Evolutionary conservation across 2,113 vertebrate species (phyloP), one percentile per base, ranked within the genome.

Genomic region (Chionomys nivalis): DNA sequence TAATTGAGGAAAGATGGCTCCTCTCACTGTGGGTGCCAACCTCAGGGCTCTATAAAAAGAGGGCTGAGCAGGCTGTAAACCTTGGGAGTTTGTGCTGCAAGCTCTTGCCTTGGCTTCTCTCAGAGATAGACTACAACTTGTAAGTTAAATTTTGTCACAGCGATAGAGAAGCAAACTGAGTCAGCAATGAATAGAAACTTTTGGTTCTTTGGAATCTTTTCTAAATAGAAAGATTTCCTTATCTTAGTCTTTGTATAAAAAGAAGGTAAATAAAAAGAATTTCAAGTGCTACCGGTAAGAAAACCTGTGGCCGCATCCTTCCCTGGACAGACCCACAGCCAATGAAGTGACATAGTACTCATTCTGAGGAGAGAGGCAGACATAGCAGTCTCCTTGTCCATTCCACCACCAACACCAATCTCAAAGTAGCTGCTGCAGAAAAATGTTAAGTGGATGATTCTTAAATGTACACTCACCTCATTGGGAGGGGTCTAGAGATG

Each of bases 401-500:
- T 79, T 87, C 88, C 68, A 19, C 90, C 85, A 90, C 72, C n/a
- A 83, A 63, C 39, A 85, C 63, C 77, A 75, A 91, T 87, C 91
- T 91, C 63, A 68, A 94, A 96, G 89, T 39, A 87, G 39, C 91
- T 87, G 93, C 70, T 88, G 83, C 49, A 87, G 9, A 5, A 79
- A 97, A 94, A 82, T 31, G 10, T 85, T 68, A 65, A 66, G 72
- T 83, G 49, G 88, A 93, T 42, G 88, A 77, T 63, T 94, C 76
- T 85, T 90, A 86, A 96, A 93, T 83, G 79, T 82, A 92, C 33
- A 92, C 81, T 79, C 26, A 92, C 61, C 12, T 33, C 75, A 75
- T 42, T 39, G 72, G 61, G 63, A 4, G 75, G 49, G 87, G 77
- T 55, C 55, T 79, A 52, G 63, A 52, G 82, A 73, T 73, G 49